A percentile compares a stretch with the other conserved stretches of the same genome.
These are phyloP conservation scores for Lasius fuliginosus DNA, from an alignment of 2,888 invertebrate species.

Conservation along the genomic window DNA sequence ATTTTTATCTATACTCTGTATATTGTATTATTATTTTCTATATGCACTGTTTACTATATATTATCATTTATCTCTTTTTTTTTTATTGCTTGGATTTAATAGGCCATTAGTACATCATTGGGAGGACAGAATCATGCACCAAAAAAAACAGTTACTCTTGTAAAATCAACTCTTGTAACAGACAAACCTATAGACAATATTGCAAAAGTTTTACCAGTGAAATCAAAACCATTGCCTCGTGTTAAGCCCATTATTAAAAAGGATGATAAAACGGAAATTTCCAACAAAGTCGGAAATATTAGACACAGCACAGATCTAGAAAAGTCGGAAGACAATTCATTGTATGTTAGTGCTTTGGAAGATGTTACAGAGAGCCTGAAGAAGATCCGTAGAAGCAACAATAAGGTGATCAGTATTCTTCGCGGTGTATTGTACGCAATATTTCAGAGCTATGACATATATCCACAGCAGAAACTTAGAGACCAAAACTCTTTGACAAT, in stretches of 20 bases:
- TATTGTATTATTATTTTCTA: not conserved
- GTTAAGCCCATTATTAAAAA: constrained; percentile 77
- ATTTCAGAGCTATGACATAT: not conserved
- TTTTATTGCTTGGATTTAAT: not conserved
- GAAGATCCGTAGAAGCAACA: constrained; percentile 65
- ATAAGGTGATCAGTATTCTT: constrained; percentile 57
- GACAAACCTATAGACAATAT: constrained; percentile 74
- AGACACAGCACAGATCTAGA: constrained; percentile 88
- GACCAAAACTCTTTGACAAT: not conserved
- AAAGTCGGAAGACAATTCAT: constrained; percentile 90
- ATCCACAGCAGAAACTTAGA: not conserved
- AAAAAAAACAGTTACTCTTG: constrained; percentile 76
- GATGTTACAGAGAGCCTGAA: constrained; percentile 86
- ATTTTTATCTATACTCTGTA: not conserved
- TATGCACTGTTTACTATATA: not conserved
- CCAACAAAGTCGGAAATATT: constrained; percentile 75
- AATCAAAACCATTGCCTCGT: constrained; percentile 75
- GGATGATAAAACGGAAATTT: constrained; percentile 75
- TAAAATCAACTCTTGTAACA: constrained; percentile 63
- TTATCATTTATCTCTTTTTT: not conserved
- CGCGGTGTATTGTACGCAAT: not conserved
- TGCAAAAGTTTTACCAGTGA: constrained; percentile 72
- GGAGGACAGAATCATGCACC: constrained; percentile 79
- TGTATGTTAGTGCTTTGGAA: constrained; percentile 93
- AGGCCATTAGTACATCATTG: constrained; percentile 83